A percentile compares a stretch with the other conserved stretches of the same genome.
Conservation (phyloP, 2,113 vertebrate species). For the Macaca fascicularis region T2T-MFA8v1.1 NC_088388.1:82276501-82277000, state of each 20-base stretch:
- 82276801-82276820: background rate
- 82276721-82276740: background rate
- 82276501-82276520: background rate
- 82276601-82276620: background rate
- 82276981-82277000: background rate
- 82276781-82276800: background rate
- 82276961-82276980: slow-evolving; percentile 62
- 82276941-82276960: slow-evolving; percentile 1
- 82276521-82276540: background rate
- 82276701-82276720: background rate
- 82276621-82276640: background rate
- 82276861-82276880: background rate
- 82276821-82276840: background rate
- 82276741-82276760: background rate
- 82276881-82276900: background rate
- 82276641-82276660: slow-evolving; percentile 11
- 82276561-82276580: background rate
- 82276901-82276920: background rate
- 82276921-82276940: background rate
- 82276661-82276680: background rate
- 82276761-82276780: background rate
- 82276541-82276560: background rate
- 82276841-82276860: background rate
- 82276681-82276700: background rate
- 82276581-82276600: background rate